These are phyloP conservation scores for Rousettus madagascariensis DNA, from an alignment of 2,797 vertebrate species.

Conservation along the genomic window DNA sequence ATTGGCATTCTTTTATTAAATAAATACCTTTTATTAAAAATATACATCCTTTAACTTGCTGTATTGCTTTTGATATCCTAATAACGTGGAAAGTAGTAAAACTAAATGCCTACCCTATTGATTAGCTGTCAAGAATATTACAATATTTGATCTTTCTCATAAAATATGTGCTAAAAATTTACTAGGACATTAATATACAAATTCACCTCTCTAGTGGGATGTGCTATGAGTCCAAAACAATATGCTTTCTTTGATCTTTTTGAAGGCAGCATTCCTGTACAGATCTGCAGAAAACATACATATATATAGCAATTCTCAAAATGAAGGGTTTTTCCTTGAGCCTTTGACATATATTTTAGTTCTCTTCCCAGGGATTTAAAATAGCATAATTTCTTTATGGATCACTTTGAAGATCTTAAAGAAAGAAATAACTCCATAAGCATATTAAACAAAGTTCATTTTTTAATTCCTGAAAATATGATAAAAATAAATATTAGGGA, in stretches of 20 bases:
- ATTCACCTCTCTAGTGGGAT: constrained; percentile 33
- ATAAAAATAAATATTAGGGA: constrained; percentile 28
- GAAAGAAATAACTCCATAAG: constrained; percentile 13
- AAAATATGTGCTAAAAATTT: constrained; percentile 77
- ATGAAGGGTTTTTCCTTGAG: background rate
- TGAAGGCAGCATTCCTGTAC: background rate
- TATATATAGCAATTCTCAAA: background rate
- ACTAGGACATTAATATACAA: constrained; percentile 71
- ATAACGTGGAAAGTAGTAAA: constrained; percentile 74
- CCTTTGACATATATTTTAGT: background rate
- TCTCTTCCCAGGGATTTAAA: constrained; percentile 47
- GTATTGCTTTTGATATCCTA: constrained; percentile 69
- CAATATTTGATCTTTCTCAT: constrained; percentile 67
- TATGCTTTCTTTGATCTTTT: background rate
- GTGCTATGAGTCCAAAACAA: constrained; percentile 21
- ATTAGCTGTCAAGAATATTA: constrained; percentile 65
- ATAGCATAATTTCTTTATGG: background rate
- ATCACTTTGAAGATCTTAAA: background rate
- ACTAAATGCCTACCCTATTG: constrained; percentile 69
- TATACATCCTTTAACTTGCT: constrained; percentile 44
- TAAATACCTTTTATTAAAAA: constrained; percentile 50
- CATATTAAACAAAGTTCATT: background rate
- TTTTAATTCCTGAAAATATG: background rate
- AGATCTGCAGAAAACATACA: background rate
- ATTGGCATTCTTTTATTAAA: constrained; percentile 30